Evolutionary conservation across 1,140 invertebrate species (phyloP).

Genomic region (Tetragonula clypearis): DNA sequence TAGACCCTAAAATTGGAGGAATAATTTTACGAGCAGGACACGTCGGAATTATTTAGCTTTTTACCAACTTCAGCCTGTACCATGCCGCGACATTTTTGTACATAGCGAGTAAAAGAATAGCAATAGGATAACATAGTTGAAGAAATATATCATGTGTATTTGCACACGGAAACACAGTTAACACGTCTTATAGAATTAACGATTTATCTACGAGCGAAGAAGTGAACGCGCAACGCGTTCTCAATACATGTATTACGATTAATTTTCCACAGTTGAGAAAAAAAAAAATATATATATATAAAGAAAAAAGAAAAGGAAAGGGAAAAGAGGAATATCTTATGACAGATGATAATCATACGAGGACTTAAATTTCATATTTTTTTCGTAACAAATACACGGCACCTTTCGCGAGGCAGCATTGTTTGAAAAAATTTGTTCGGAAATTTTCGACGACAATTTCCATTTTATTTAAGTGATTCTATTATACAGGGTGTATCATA

Average conservation of each 20-base stretch:
- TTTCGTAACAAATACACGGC: background rate
- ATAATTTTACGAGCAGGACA: background rate
- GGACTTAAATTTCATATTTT: background rate
- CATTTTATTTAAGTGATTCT: background rate
- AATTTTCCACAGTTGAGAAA: conserved; percentile 36
- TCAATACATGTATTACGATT: conserved; percentile 61
- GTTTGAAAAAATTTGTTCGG: background rate
- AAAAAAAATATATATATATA: background rate
- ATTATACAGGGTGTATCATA: background rate
- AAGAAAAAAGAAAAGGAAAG: too few species aligned
- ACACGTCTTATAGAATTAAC: conserved; percentile 32
- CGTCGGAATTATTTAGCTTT: conserved; percentile 20
- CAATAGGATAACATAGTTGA: conserved; percentile 28
- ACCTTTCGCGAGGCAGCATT: background rate
- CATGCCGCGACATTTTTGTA: conserved; percentile 38
- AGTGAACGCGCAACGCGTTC: conserved; percentile 7
- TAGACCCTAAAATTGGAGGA: conserved; percentile 28
- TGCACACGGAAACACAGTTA: conserved; percentile 35
- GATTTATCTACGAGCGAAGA: background rate
- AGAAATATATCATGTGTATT: conserved; percentile 44
- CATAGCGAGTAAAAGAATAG: conserved; percentile 55
- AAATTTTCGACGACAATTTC: too few species aligned
- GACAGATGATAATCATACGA: background rate
- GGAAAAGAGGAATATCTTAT: background rate
- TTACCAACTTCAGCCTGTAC: conserved; percentile 17